Percentiles rank a stretch among this genome's conserved stretches.
Evolutionary conservation across 2,113 vertebrate genomes (phyloP).

Genomic region (Oophaga pumilio): DNA sequence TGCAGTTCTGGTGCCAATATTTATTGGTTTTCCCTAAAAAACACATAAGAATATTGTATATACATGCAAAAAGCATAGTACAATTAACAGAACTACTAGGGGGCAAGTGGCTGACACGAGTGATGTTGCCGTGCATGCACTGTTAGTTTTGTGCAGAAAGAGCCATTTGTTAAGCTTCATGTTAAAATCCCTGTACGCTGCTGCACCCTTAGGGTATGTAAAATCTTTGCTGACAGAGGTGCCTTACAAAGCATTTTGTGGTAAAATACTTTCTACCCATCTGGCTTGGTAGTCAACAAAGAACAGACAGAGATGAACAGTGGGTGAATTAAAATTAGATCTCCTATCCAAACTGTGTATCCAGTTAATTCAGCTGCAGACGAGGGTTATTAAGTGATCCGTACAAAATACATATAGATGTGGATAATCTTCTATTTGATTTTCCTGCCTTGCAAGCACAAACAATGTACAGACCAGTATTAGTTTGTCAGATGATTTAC

Average conservation of each 20-base stretch:
- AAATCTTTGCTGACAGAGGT: constrained; percentile 44
- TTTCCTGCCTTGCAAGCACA: background rate
- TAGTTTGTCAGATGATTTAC: too few species aligned
- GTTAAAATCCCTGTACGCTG: background rate
- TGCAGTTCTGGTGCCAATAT: background rate
- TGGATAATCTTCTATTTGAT: background rate
- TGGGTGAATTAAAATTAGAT: constrained; percentile 30
- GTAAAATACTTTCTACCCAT: constrained; percentile 43
- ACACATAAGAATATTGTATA: constrained; percentile 9
- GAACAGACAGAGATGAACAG: constrained; percentile 33
- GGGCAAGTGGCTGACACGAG: background rate
- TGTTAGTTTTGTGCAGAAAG: constrained; percentile 37
- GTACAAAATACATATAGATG: background rate
- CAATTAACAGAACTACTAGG: constrained; percentile 11
- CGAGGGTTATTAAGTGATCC: background rate
- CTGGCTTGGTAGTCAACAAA: constrained; percentile 34
- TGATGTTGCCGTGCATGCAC: constrained; percentile 2
- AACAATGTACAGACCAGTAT: background rate
- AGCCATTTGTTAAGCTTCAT: constrained; percentile 43
- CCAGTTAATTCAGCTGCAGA: background rate
- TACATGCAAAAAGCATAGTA: background rate
- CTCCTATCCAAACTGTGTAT: background rate
- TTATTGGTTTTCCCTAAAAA: background rate
- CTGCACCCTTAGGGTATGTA: constrained; percentile 46
- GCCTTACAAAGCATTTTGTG: constrained; percentile 42